Evolutionary conservation across 2,888 invertebrate genomes (phyloP).

Genomic region (Anthrax anthrax): DNA sequence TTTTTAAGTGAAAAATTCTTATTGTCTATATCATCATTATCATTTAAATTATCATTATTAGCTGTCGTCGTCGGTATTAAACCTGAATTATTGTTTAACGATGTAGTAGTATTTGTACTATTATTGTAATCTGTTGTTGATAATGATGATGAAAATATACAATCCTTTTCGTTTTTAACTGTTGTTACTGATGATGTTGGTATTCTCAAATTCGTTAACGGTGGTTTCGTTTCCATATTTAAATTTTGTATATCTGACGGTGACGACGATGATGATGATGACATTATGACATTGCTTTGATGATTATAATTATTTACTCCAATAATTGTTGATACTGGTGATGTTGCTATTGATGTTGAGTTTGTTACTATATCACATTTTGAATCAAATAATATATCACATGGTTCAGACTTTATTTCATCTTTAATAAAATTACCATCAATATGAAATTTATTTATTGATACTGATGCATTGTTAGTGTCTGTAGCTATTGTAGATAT

Average conservation of each 20-base stretch:
- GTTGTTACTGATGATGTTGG: background rate
- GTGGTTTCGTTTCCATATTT: background rate
- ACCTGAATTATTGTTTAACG: too few relatives aligned
- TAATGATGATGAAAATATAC: background rate
- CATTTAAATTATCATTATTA: background rate
- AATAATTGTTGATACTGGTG: too few relatives aligned
- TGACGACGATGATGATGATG: background rate
- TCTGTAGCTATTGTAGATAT: background rate
- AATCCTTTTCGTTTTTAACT: slow-evolving; percentile 7
- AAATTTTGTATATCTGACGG: background rate
- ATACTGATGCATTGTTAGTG: background rate
- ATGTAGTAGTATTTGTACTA: background rate
- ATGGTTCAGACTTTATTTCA: slow-evolving; percentile 12
- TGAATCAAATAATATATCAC: slow-evolving; percentile 9
- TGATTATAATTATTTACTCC: too few relatives aligned
- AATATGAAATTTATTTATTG: background rate
- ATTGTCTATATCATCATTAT: background rate
- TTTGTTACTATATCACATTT: slow-evolving; percentile 13
- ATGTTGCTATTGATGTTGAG: background rate
- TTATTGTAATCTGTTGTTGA: background rate
- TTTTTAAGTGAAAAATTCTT: background rate
- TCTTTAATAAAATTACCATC: slow-evolving; percentile 7
- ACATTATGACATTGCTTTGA: background rate
- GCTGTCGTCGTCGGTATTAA: background rate
- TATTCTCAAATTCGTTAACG: background rate